Evolutionary conservation across 2,888 invertebrate species (phyloP).

Genomic region (Monopis laevigella): DNA sequence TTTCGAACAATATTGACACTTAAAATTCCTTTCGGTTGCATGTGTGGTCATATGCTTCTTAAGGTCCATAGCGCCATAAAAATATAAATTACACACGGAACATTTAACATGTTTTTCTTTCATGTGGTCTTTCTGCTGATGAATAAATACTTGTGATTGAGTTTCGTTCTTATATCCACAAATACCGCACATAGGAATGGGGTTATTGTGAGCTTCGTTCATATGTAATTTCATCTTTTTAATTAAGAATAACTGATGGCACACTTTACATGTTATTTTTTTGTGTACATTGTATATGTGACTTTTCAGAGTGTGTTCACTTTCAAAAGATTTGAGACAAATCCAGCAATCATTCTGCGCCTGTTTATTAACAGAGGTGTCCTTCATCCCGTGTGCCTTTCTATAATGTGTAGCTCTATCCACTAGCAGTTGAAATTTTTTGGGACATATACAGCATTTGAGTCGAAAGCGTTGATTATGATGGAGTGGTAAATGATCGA

Average conservation of each 20-base stretch:
- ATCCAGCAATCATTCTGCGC: neutral
- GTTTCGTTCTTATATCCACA: slow-evolving; percentile 18
- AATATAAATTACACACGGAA: slow-evolving; percentile 19
- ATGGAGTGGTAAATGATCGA: neutral
- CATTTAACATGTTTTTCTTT: slow-evolving; percentile 29
- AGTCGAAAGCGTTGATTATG: neutral
- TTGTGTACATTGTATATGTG: slow-evolving; percentile 5
- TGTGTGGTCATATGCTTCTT: slow-evolving; percentile 12
- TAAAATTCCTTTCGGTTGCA: slow-evolving; percentile 9
- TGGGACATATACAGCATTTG: neutral
- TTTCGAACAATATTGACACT: slow-evolving; percentile 16
- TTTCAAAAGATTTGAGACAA: neutral
- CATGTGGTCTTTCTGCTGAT: slow-evolving; percentile 25
- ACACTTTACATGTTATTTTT: slow-evolving; percentile 14
- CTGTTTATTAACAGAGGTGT: neutral
- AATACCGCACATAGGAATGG: slow-evolving; percentile 20
- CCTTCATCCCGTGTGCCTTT: neutral
- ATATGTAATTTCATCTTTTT: slow-evolving; percentile 12
- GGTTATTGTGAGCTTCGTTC: slow-evolving; percentile 17
- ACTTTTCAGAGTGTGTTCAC: neutral
- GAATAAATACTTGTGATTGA: neutral
- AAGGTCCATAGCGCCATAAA: slow-evolving; percentile 11
- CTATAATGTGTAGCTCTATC: neutral
- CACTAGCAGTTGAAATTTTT: neutral
- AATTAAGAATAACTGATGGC: slow-evolving; percentile 7